Evolutionary conservation across 2,888 invertebrate genomes (phyloP), one percentile per base, ranked within the genome.

Genomic region (Matsumyia berberina): DNA sequence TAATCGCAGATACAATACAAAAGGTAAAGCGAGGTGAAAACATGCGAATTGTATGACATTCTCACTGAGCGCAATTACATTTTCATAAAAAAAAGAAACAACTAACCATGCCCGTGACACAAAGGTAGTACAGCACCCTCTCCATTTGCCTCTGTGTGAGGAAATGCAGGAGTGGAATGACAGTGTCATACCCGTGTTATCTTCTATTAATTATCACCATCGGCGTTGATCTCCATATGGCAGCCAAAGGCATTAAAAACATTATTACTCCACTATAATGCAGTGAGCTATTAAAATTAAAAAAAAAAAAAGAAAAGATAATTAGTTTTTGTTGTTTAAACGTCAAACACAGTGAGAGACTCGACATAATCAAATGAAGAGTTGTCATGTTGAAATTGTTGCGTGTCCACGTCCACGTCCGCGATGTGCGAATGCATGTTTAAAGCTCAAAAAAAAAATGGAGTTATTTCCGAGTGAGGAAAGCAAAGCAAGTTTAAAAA

Each of bases 201-300:
- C 74, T 85, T 70, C 70, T 74, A 70, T 76, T 85, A 85, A 85
- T 83, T 79, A 85, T 85, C 85, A 81, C 66, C 81, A 85, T 74
- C 80, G 81, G 85, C 76, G 85, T 85, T 80, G 85, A 80, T 85
- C 85, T 76, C 66, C 73, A 64, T 69, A 72, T 77, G 81, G 70
- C 46, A 51, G 70, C 55, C 55, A 29, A 66, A 70, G 66, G 42
- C 58, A 66, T 51, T 73, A 67, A 60, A 24, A 67, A 60, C 66
- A 46, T 58, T 64, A 58, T 64, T 66, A 64, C 62, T 46, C 31
- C 42, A 57, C 31, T 37, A 60, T 35, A 80, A 35, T 62, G 19
- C 55, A 46, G 24, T 24, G 24, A 9, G 49, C 69, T 53, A 51
- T 73, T 64, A 73, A 66, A 60, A 44, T 15, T 12, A 37, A 62